phyloP scores from a whole-genome alignment of 1,140 invertebrate genomes.

The Drosophila watanabei region DNA sequence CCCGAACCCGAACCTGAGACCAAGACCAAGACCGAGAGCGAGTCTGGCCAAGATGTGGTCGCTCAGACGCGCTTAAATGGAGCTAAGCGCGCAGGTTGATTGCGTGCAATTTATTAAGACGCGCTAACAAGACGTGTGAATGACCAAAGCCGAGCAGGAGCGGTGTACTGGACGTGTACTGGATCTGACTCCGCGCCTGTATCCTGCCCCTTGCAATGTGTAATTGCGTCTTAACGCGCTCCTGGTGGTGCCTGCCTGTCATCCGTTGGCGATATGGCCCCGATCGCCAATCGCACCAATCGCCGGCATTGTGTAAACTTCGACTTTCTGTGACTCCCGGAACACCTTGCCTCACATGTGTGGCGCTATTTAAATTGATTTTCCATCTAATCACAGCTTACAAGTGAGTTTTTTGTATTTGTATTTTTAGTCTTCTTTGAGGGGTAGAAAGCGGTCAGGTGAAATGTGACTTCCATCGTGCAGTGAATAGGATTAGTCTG shows the following conservation, averaged over 20 bases:
- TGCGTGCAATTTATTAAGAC: constrained; percentile 85
- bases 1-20: neutral
- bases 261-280: constrained; percentile 36
- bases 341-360: constrained; percentile 29
- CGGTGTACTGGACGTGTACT: constrained; percentile 39
- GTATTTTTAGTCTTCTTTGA: neutral
- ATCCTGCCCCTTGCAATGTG: constrained; percentile 33
- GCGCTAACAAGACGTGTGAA: constrained; percentile 85
- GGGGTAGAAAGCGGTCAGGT: neutral
- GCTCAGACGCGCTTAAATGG: constrained; percentile 78
- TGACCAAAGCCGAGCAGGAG: constrained; percentile 77
- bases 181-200: constrained; percentile 1
- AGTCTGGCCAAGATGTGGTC: constrained; percentile 78
- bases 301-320: constrained; percentile 31
- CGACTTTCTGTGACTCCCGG: constrained; percentile 32
- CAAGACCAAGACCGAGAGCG: constrained; percentile 2
- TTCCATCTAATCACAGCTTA: constrained; percentile 27
- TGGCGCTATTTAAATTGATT: constrained; percentile 58
- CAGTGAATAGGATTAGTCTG: constrained; percentile 22
- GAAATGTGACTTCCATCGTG: constrained; percentile 17
- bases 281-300: constrained; percentile 27
- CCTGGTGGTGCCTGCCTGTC: constrained; percentile 52
- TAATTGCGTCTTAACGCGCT: constrained; percentile 61
- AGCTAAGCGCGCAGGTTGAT: constrained; percentile 82
- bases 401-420: constrained; percentile 1